Conservation (phyloP, 92 coral and sea anemone genomes). For the Zoanthus sociatus region DNA sequence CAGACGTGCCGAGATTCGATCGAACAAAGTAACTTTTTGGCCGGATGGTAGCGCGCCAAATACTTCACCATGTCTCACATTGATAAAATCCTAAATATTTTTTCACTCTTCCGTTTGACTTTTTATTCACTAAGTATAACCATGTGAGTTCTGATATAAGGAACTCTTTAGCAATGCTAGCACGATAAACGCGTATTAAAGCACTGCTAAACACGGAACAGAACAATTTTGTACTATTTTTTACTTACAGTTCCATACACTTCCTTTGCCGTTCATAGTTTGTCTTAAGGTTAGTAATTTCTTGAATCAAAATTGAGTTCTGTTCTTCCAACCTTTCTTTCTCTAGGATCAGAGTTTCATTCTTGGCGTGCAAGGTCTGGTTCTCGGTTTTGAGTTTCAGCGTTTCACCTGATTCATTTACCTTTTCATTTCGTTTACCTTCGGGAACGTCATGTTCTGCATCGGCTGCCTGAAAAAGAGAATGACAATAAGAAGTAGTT, state of each 20-base stretch:
- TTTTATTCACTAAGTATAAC: too few relatives aligned
- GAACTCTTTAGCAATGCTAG: too few relatives aligned
- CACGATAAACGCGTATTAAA: too few relatives aligned
- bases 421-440: background rate
- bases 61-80: too few relatives aligned
- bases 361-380: constrained; percentile 65
- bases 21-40: too few relatives aligned
- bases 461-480: background rate
- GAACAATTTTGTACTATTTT: too few relatives aligned
- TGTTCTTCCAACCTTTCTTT: constrained; percentile 79
- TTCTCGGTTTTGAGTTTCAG: background rate
- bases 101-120: too few relatives aligned
- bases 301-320: constrained; percentile 71
- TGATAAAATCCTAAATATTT: too few relatives aligned
- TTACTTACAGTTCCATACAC: constrained; percentile 65
- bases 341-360: constrained; percentile 60
- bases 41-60: too few relatives aligned
- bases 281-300: constrained; percentile 57
- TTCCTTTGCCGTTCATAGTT: constrained; percentile 65
- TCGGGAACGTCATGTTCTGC: background rate
- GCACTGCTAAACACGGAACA: too few relatives aligned
- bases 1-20: too few relatives aligned
- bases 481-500: background rate
- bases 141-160: too few relatives aligned
- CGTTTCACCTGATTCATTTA: background rate